Evolutionary conservation across 2,888 invertebrate genomes (phyloP), one percentile per base, ranked within the genome.

Genomic region (Synergus gifuensis): DNA sequence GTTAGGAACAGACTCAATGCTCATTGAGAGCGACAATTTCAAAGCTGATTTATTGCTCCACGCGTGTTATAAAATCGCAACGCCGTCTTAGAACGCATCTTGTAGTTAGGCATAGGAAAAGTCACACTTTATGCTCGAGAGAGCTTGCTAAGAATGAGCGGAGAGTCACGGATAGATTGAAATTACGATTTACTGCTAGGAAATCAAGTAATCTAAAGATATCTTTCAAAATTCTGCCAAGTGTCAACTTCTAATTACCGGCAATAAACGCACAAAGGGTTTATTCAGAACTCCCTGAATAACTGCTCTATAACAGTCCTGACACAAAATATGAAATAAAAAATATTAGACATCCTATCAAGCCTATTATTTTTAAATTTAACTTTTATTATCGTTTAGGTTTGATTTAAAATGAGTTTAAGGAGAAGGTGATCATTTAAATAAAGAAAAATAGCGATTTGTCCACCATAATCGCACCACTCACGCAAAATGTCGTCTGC

Each of bases 401-500:
- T 62, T 28, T 28, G 4, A 62, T 22, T 58, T 18, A 58, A 18
- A 8, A 9, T 9, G 9, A 58, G 16, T 58, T 58, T 14, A 62
- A 18, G 22, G 22, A 28, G 22, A 28, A 18, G 5, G 1, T 18
- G 62, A 28, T 62, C 14, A 28, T 12, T 60, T 60, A 60, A 11
- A 22, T 60, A 4, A 18, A 12, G 18, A 22, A 69, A 49, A 54
- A 58, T 40, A 54, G 18, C 40, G 73, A 36, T 40, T 58, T 73
- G 54, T 73, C 73, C 73, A 73, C 16, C 54, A 54, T 36, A 5
- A 54, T 73, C 11, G 54, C 28, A 22, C 12, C 54, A 83, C 82
- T 83, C 81, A 84, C 82, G 81, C 78, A 54, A 81, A 46, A 73
- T 67, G 78, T 78, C 77, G 69, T 44, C 28, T 46, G 46, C 44